phyloP scores from a whole-genome alignment of 2,797 vertebrate species.

The Sebastes iracundus region DNA sequence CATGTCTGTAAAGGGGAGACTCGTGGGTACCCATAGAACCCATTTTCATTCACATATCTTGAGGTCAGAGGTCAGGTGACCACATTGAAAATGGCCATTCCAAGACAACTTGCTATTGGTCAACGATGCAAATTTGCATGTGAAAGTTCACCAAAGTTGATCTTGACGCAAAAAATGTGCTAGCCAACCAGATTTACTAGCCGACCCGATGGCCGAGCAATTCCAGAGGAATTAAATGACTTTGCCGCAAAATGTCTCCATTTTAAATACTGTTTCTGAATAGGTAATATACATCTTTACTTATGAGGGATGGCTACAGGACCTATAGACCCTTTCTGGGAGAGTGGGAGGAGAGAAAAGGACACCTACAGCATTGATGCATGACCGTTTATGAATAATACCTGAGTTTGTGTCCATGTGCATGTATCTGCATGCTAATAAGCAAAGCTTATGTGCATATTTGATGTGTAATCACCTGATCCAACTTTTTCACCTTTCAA shows the following conservation, averaged over 20 bases:
- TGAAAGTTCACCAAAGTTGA: not conserved
- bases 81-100: too few relatives aligned
- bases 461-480: constrained; percentile 35
- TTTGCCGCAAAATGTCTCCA: not conserved
- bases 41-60: too few relatives aligned
- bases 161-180: too few relatives aligned
- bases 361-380: not conserved
- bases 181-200: not conserved
- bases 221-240: not conserved
- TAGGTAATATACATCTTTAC: not conserved
- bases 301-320: not conserved
- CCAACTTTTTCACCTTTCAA: constrained; percentile 47
- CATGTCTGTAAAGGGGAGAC: too few relatives aligned
- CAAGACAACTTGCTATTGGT: not conserved
- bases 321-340: not conserved
- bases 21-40: too few relatives aligned
- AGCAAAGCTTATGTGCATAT: constrained; percentile 13
- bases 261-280: too few relatives aligned
- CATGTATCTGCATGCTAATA: constrained; percentile 17
- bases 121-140: not conserved
- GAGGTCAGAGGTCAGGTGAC: not conserved
- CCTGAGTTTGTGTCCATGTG: not conserved
- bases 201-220: not conserved
- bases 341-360: not conserved
- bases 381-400: not conserved